These are phyloP conservation scores for Platyrinchus mystaceus DNA, from an alignment of 2,797 vertebrate genomes.

Conservation along the genomic window DNA sequence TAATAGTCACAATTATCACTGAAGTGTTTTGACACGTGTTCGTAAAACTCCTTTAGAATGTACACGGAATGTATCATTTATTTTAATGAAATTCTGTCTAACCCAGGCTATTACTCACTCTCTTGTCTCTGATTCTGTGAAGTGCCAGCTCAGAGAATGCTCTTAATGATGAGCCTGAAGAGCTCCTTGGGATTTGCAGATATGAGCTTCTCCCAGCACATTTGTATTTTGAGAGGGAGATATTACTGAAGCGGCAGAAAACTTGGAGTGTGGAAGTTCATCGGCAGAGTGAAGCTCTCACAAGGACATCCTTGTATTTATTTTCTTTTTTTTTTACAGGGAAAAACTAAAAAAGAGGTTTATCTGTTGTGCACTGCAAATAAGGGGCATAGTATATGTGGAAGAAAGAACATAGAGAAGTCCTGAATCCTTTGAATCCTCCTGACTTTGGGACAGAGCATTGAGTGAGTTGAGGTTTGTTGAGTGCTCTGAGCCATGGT, in stretches of 20 bases:
- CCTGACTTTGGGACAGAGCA: neutral
- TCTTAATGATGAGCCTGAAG: neutral
- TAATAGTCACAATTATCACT: slow-evolving; percentile 28
- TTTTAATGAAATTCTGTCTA: slow-evolving; percentile 42
- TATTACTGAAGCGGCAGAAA: neutral
- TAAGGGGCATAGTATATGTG: neutral
- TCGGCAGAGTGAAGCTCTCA: neutral
- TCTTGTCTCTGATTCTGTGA: neutral
- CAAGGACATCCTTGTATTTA: neutral
- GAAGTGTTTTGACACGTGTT: slow-evolving; percentile 50
- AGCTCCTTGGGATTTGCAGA: neutral
- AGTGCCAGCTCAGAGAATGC: neutral
- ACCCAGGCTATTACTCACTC: neutral
- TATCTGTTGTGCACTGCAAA: neutral
- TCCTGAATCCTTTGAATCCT: neutral
- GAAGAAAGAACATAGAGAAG: neutral
- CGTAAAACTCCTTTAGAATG: neutral
- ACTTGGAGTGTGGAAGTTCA: neutral
- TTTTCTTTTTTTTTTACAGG: neutral
- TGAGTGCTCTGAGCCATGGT: neutral
- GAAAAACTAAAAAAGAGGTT: neutral
- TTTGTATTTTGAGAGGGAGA: neutral
- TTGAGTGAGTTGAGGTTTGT: neutral
- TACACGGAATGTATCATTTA: neutral
- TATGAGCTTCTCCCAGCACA: neutral